Evolutionary conservation across 2,888 invertebrate genomes (phyloP).

Genomic region (Macaria liturata): DNA sequence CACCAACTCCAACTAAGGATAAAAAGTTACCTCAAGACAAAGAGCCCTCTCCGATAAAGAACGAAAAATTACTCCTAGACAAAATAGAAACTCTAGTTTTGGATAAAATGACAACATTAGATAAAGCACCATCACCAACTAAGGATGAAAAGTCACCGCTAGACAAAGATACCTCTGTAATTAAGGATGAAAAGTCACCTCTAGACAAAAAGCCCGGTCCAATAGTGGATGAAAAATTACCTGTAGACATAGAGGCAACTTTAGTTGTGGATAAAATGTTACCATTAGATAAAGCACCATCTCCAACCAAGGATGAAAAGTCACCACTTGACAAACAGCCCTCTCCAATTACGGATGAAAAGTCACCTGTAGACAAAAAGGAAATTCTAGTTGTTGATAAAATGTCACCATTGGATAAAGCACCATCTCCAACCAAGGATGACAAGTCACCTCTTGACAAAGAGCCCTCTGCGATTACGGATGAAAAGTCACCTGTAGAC

Average conservation of each 20-base stretch:
- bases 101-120: constrained; percentile 3
- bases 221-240: constrained; percentile 1
- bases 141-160: constrained; percentile 17
- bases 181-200: constrained; percentile 17
- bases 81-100: constrained; percentile 1
- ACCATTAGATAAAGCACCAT: constrained; percentile 23
- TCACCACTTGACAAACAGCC: background rate
- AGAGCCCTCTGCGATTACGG: constrained; percentile 7
- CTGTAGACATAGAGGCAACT: constrained; percentile 3
- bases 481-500: no score
- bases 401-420: constrained; percentile 6
- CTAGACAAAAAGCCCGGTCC: constrained; percentile 23
- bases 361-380: constrained; percentile 6
- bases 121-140: constrained; percentile 26
- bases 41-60: constrained; percentile 1
- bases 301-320: constrained; percentile 19
- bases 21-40: background rate
- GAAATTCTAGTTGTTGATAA: constrained; percentile 3
- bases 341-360: constrained; percentile 12
- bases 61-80: background rate
- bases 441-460: constrained; percentile 19
- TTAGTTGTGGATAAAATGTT: constrained; percentile 16
- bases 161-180: constrained; percentile 13
- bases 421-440: constrained; percentile 8
- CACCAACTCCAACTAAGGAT: constrained; percentile 16